Percentiles rank a stretch among this genome's conserved stretches.
phyloP scores from a whole-genome alignment of 1,140 invertebrate species.

The Eumaeus atala region DNA sequence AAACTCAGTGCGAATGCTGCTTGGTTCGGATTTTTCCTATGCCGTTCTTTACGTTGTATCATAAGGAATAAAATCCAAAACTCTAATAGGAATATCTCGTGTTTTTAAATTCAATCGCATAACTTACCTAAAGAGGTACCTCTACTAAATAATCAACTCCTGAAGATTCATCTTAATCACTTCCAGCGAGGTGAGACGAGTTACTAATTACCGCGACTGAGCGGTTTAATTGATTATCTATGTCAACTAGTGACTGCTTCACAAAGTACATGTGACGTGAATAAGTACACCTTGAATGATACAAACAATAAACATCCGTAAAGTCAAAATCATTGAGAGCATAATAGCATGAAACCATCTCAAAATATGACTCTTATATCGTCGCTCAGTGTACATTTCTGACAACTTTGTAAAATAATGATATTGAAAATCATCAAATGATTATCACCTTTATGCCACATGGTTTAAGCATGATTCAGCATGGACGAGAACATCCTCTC shows the following conservation, averaged over 20 bases:
- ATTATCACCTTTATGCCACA: background rate
- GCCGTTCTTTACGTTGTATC: too few species aligned
- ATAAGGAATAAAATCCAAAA: too few species aligned
- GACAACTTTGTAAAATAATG: constrained; percentile 24
- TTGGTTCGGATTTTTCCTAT: too few species aligned
- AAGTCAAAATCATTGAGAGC: background rate
- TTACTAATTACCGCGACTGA: constrained; percentile 49
- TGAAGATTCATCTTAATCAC: constrained; percentile 49
- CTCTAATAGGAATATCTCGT: too few species aligned
- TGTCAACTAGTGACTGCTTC: constrained; percentile 33
- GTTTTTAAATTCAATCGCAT: too few species aligned
- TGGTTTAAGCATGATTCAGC: background rate
- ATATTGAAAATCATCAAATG: background rate
- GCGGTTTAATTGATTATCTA: constrained; percentile 53
- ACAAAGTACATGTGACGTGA: constrained; percentile 18
- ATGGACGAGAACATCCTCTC: background rate
- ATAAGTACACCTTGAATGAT: background rate
- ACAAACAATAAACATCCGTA: constrained; percentile 11
- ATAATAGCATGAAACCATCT: background rate
- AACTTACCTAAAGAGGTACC: too few species aligned
- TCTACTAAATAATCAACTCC: constrained; percentile 15
- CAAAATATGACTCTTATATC: constrained; percentile 5
- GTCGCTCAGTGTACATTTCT: constrained; percentile 14
- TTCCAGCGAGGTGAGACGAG: constrained; percentile 44
- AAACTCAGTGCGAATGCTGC: too few species aligned